These are phyloP conservation scores for Hyppa rectilinea DNA, from an alignment of 2,888 invertebrate genomes.

Conservation along the genomic window DNA sequence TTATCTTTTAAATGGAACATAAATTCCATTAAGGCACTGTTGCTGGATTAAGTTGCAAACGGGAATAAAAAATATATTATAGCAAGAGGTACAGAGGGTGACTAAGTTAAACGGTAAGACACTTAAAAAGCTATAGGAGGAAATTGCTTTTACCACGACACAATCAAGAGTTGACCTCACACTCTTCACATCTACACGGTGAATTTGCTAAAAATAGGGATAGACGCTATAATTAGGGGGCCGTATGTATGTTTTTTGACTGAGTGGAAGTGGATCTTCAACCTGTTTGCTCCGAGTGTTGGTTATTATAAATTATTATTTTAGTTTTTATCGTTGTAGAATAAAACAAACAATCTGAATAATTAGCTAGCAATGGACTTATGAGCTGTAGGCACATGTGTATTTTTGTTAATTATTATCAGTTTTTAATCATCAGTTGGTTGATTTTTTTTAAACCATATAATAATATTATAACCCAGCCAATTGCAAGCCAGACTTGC, in stretches of 20 bases:
- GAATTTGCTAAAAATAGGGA: too few relatives aligned
- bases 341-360: not conserved
- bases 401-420: not conserved
- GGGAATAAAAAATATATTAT: constrained; percentile 8
- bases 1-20: constrained; percentile 5
- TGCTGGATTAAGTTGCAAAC: constrained; percentile 3
- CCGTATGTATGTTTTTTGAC: too few relatives aligned
- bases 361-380: not conserved
- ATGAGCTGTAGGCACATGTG: not conserved
- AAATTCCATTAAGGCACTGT: constrained; percentile 8
- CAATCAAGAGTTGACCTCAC: not conserved
- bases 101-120: constrained; percentile 10
- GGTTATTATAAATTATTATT: not conserved
- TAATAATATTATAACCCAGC: too few relatives aligned
- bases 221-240: too few relatives aligned
- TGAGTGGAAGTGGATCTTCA: not conserved
- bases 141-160: not conserved
- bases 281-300: not conserved
- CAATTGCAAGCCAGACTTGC: too few relatives aligned
- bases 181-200: not conserved
- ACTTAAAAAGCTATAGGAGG: constrained; percentile 1
- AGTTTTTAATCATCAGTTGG: too few relatives aligned
- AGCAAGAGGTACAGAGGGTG: not conserved
- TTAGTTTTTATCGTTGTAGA: too few relatives aligned
- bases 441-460: not conserved